Evolutionary conservation across 1,140 invertebrate species (phyloP).

Genomic region (Zaprionus africanus): DNA sequence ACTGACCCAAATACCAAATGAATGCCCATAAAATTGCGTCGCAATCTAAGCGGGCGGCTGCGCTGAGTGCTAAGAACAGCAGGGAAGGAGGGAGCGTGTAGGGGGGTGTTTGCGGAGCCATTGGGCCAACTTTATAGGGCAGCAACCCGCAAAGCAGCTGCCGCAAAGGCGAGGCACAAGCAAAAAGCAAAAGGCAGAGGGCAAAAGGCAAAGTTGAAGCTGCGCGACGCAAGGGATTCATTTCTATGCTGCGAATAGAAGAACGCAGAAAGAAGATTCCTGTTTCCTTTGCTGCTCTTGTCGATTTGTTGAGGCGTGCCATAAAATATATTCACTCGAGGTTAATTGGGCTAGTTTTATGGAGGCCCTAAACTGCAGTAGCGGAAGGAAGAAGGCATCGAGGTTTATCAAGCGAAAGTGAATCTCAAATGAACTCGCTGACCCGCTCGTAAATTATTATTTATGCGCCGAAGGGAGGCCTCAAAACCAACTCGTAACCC

Average conservation of each 20-base stretch:
- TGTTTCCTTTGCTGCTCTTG: not conserved
- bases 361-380: not conserved
- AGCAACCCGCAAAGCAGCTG: not conserved
- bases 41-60: not conserved
- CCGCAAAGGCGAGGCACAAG: conserved; percentile 1
- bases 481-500: not conserved
- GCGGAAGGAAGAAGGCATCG: not conserved
- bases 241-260: not conserved
- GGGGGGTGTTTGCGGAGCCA: conserved; percentile 8
- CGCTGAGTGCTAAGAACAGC: conserved; percentile 33
- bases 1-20: conserved; percentile 80
- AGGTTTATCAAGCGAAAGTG: not conserved
- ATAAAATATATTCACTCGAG: conserved; percentile 12
- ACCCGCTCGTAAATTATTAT: too few species aligned
- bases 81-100: not conserved
- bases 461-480: too few species aligned
- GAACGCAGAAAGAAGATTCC: not conserved
- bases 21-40: conserved; percentile 73
- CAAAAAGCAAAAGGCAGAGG: conserved; percentile 16
- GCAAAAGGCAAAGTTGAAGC: conserved; percentile 20
- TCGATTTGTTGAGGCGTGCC: conserved; percentile 4
- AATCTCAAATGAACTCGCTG: not conserved
- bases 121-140: conserved; percentile 13
- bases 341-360: conserved; percentile 9
- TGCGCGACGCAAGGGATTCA: conserved; percentile 2